These are phyloP conservation scores for Porites rus DNA, from an alignment of 92 coral and sea anemone genomes.

Conservation along the genomic window DNA sequence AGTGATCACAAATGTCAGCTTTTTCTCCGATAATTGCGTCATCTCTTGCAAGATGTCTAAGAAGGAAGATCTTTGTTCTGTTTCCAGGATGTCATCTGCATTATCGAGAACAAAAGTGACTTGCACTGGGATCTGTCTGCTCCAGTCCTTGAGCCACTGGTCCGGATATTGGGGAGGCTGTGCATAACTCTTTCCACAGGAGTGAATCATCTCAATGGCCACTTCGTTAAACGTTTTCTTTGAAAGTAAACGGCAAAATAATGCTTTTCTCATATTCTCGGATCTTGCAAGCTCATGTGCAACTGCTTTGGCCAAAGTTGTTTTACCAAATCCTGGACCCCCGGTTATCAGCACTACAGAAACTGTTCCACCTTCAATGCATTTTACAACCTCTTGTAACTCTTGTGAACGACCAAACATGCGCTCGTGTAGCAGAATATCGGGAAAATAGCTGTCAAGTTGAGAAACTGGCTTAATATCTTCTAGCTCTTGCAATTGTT, in stretches of 20 bases:
- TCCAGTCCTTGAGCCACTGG: conserved; percentile 30
- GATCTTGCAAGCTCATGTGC: conserved; percentile 3
- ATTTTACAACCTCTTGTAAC: not conserved
- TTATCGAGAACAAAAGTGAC: conserved; percentile 28
- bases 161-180: conserved; percentile 10
- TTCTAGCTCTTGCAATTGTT: not conserved
- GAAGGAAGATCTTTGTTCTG: not conserved
- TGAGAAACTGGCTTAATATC: not conserved
- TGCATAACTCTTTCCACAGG: not conserved
- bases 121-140: not conserved
- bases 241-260: not conserved
- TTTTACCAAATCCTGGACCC: conserved; percentile 46
- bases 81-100: conserved; percentile 26
- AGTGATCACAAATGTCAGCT: conserved; percentile 32
- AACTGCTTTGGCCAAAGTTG: conserved; percentile 14
- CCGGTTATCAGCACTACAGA: conserved; percentile 27
- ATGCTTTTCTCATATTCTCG: not conserved
- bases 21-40: conserved; percentile 2
- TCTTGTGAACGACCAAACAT: conserved; percentile 39
- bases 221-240: not conserved
- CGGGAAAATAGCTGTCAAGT: conserved; percentile 6
- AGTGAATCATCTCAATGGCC: not conserved
- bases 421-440: not conserved
- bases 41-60: conserved; percentile 5
- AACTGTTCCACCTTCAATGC: not conserved